Percentiles rank a stretch among this genome's conserved stretches.
These are phyloP conservation scores for Nilaparvata lugens DNA, from an alignment of 1,140 invertebrate genomes.

Conservation along the genomic window DNA sequence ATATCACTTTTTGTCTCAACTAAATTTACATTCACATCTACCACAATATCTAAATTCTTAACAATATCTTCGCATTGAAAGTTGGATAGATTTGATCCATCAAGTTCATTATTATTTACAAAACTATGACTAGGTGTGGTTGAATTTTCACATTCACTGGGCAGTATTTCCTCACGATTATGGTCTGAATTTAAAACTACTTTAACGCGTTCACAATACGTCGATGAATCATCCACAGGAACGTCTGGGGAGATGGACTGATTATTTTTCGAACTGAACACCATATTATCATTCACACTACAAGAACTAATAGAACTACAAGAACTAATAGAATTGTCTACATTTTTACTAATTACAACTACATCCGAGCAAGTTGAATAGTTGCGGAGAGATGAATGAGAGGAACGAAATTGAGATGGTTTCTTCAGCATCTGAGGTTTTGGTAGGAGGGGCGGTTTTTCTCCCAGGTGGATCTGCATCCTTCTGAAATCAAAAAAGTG, in stretches of 20 bases:
- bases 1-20: background rate
- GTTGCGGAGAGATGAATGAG: background rate
- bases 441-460: conserved; percentile 21
- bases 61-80: background rate
- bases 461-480: background rate
- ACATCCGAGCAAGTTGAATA: background rate
- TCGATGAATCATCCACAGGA: too few relatives aligned
- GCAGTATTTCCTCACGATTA: too few relatives aligned
- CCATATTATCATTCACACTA: background rate
- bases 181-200: too few relatives aligned
- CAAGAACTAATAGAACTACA: background rate
- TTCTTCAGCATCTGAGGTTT: conserved; percentile 14
- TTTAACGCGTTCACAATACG: too few relatives aligned
- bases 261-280: background rate
- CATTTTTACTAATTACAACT: background rate
- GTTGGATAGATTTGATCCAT: background rate
- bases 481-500: too few relatives aligned
- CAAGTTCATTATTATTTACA: background rate
- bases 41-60: background rate
- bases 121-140: background rate
- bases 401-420: background rate
- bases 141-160: background rate
- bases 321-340: background rate
- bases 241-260: background rate
- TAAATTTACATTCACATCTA: background rate